Conservation (phyloP, 1,140 invertebrate genomes). For the Sarcophaga peregrina region DNA sequence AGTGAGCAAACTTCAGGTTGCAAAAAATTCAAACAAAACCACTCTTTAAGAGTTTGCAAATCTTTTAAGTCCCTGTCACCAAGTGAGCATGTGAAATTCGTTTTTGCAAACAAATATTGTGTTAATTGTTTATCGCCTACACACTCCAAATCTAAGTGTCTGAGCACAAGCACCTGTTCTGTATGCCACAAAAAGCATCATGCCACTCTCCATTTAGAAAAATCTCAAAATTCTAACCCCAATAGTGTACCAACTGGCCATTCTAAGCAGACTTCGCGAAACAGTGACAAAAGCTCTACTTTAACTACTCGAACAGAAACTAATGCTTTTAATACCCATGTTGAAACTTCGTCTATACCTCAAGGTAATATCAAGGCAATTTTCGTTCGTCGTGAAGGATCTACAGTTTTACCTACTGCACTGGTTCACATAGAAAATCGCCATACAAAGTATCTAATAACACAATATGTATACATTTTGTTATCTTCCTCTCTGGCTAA, state of each 20-base stretch:
- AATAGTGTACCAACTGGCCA: slow-evolving; percentile 1
- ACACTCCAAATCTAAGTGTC: slow-evolving; percentile 14
- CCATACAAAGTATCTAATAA: no score
- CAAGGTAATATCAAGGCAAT: not conserved
- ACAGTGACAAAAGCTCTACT: not conserved
- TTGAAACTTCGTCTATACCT: not conserved
- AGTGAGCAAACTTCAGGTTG: no score
- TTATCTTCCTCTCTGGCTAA: no score
- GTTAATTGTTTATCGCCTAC: no score
- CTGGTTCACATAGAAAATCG: no score
- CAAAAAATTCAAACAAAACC: no score
- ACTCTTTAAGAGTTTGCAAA: no score
- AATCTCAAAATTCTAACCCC: slow-evolving; percentile 10
- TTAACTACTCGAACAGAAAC: not conserved
- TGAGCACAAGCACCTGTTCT: not conserved
- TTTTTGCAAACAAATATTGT: no score
- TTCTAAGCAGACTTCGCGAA: not conserved
- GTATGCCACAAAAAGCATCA: slow-evolving; percentile 15
- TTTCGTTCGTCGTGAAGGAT: not conserved
- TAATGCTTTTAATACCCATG: not conserved
- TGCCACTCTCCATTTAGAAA: not conserved
- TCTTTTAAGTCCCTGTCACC: no score
- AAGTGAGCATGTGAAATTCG: no score
- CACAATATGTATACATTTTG: no score
- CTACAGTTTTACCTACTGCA: not conserved